A percentile compares a stretch with the other conserved stretches of the same genome.
Evolutionary conservation across 2,888 invertebrate species (phyloP).

Genomic region (Cataglyphis albicans): DNA sequence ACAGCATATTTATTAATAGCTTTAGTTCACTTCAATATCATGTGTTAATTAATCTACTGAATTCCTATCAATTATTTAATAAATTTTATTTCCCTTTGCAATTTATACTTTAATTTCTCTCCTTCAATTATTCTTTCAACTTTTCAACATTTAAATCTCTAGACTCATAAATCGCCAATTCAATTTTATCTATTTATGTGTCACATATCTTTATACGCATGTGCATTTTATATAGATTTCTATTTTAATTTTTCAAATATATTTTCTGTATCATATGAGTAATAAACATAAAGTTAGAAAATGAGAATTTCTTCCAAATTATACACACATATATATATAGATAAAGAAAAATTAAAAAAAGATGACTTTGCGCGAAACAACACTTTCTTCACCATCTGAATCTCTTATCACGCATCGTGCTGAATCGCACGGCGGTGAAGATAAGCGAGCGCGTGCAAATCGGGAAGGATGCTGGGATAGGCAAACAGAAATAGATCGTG

Average conservation of each 20-base stretch:
- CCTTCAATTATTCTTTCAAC: no score
- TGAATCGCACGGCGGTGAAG: background rate
- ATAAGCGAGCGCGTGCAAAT: background rate
- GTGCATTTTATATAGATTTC: background rate
- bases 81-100: background rate
- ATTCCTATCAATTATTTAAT: background rate
- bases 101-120: no score
- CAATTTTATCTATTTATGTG: background rate
- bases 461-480: conserved; percentile 4
- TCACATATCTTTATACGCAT: background rate
- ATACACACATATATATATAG: background rate
- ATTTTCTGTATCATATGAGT: background rate
- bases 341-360: background rate
- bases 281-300: background rate
- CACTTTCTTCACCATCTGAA: background rate
- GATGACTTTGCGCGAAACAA: background rate
- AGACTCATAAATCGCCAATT: background rate
- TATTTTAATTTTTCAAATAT: background rate
- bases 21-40: background rate
- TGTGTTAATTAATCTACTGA: background rate
- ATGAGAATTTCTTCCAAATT: background rate
- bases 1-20: background rate
- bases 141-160: background rate
- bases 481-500: conserved; percentile 67
- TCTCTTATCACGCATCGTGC: background rate